phyloP scores from a whole-genome alignment of 92 coral and sea anemone species.

The Anthopleura xanthogrammica region DNA sequence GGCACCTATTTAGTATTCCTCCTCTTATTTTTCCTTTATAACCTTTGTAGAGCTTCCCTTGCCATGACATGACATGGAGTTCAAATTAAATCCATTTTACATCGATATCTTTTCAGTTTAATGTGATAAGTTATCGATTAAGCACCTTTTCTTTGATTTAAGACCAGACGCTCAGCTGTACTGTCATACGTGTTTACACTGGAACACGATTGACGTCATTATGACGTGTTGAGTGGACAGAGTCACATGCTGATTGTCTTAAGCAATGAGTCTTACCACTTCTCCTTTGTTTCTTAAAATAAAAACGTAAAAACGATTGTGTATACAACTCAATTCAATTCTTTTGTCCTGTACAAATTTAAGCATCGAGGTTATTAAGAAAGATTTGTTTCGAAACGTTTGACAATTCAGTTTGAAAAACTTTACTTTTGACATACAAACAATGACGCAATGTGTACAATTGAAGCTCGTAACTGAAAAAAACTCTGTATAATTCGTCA shows the following conservation, averaged over 20 bases:
- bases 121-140: not conserved
- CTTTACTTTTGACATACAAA: too few species aligned
- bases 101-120: not conserved
- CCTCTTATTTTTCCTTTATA: too few species aligned
- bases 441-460: too few species aligned
- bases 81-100: not conserved
- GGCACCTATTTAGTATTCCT: too few species aligned
- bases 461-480: too few species aligned
- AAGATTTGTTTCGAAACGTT: too few species aligned
- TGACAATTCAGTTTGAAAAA: too few species aligned
- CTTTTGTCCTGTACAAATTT: too few species aligned
- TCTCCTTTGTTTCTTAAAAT: not conserved
- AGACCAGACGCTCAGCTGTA: not conserved
- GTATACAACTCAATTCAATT: too few species aligned
- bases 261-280: not conserved
- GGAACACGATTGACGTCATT: not conserved
- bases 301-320: too few species aligned
- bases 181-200: constrained; percentile 1
- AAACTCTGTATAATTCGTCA: too few species aligned
- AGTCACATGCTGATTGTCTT: not conserved
- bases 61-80: not conserved
- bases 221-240: not conserved
- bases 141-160: not conserved
- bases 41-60: not conserved
- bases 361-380: too few species aligned